Evolutionary conservation across 2,797 vertebrate genomes (phyloP).

Genomic region (Rhinophrynus dorsalis): DNA sequence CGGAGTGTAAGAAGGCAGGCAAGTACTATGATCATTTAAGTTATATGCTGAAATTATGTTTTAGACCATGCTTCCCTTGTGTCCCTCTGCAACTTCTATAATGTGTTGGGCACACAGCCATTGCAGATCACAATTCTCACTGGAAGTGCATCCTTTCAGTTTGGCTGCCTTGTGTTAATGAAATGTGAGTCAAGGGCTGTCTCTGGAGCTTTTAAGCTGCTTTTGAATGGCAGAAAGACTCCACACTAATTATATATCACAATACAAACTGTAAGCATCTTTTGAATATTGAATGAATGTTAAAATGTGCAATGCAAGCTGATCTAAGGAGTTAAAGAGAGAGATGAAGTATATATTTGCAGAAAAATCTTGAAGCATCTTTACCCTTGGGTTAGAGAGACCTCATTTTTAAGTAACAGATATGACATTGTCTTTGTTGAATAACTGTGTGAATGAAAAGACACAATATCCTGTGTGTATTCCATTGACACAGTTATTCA

Average conservation of each 20-base stretch:
- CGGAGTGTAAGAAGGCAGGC: too few species aligned
- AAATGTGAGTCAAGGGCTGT: conserved; percentile 32
- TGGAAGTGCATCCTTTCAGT: conserved; percentile 39
- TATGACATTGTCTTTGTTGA: too few species aligned
- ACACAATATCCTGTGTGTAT: too few species aligned
- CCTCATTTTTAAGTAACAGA: too few species aligned
- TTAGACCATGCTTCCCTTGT: conserved; percentile 23
- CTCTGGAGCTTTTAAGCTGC: conserved; percentile 32
- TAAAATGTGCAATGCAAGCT: conserved; percentile 1
- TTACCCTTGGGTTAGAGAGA: too few species aligned
- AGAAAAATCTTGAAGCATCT: background rate
- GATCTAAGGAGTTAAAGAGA: conserved; percentile 9
- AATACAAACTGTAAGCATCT: conserved; percentile 34
- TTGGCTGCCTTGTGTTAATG: conserved; percentile 39
- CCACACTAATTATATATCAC: conserved; percentile 43
- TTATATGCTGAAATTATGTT: conserved; percentile 21
- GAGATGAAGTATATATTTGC: background rate
- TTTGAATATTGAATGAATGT: conserved; percentile 23
- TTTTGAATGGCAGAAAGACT: conserved; percentile 42
- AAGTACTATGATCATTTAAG: background rate
- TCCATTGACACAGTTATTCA: too few species aligned
- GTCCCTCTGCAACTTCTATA: conserved; percentile 30
- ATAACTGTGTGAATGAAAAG: too few species aligned
- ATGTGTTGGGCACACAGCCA: conserved; percentile 48
- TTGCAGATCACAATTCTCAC: conserved; percentile 28